A percentile compares a stretch with the other conserved stretches of the same genome.
Evolutionary conservation across 2,888 invertebrate genomes (phyloP).

Genomic region (Yponomeuta plumbellus): DNA sequence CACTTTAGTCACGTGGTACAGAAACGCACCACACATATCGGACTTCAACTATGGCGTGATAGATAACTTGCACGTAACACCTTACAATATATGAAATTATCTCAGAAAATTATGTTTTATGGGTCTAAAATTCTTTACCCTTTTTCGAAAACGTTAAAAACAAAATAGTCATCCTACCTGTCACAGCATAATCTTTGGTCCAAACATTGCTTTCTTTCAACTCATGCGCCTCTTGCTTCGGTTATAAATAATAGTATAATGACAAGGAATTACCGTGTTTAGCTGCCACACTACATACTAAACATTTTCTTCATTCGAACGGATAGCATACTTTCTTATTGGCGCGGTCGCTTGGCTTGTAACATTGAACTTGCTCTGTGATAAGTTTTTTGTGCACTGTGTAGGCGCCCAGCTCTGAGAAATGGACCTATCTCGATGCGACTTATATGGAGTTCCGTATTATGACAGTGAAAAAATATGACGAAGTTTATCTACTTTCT

Average conservation of each 20-base stretch:
- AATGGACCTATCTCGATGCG: background rate
- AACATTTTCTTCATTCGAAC: conserved; percentile 45
- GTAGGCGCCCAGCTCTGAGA: background rate
- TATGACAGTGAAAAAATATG: background rate
- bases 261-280: conserved; percentile 71
- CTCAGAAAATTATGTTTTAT: no score
- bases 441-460: background rate
- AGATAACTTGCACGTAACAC: no score
- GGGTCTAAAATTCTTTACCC: no score
- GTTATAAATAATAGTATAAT: conserved; percentile 73
- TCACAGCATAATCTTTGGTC: conserved; percentile 5
- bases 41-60: no score
- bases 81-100: no score
- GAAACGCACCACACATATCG: no score
- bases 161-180: background rate
- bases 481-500: no score
- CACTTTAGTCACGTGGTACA: no score
- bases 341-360: background rate
- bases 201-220: conserved; percentile 28
- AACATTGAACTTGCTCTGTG: background rate
- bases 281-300: conserved; percentile 54
- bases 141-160: no score
- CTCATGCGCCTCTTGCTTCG: conserved; percentile 42
- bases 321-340: background rate
- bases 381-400: background rate